Conservation (phyloP, 2,113 vertebrate species). For the Psittacara wagleri region DNA sequence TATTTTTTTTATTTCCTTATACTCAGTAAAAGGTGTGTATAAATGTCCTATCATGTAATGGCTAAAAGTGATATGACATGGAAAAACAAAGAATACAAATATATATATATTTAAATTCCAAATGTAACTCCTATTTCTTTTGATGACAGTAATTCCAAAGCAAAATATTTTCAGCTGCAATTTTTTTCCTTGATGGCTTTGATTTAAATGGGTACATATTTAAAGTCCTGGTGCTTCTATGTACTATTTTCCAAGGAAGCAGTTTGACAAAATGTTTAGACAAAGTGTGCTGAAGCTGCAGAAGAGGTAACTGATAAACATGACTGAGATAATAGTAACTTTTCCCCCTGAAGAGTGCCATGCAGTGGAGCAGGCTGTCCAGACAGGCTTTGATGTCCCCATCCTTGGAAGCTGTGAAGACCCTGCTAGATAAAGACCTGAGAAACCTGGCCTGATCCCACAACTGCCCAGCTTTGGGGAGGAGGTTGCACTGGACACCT, state of each 20-base stretch:
- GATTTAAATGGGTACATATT: background rate
- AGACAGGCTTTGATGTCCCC: background rate
- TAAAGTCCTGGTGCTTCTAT: background rate
- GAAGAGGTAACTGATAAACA: background rate
- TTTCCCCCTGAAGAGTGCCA: background rate
- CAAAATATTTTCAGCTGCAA: background rate
- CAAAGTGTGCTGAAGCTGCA: background rate
- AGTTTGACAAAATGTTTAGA: background rate
- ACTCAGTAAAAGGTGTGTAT: background rate
- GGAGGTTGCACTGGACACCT: background rate
- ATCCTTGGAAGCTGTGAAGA: background rate
- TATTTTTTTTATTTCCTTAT: background rate
- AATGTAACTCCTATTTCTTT: background rate
- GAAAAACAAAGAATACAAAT: background rate
- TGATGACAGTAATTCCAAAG: background rate
- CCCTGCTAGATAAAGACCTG: background rate
- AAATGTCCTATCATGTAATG: background rate
- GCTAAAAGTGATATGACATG: background rate
- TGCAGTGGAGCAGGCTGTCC: background rate
- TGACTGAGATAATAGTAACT: background rate
- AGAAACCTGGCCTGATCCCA: background rate
- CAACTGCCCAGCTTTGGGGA: background rate
- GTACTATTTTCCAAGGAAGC: background rate
- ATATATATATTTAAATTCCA: background rate
- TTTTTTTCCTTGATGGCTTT: background rate